Evolutionary conservation across 2,888 invertebrate species (phyloP), one percentile per base, ranked within the genome.

Genomic region (Drosophila eohydei): DNA sequence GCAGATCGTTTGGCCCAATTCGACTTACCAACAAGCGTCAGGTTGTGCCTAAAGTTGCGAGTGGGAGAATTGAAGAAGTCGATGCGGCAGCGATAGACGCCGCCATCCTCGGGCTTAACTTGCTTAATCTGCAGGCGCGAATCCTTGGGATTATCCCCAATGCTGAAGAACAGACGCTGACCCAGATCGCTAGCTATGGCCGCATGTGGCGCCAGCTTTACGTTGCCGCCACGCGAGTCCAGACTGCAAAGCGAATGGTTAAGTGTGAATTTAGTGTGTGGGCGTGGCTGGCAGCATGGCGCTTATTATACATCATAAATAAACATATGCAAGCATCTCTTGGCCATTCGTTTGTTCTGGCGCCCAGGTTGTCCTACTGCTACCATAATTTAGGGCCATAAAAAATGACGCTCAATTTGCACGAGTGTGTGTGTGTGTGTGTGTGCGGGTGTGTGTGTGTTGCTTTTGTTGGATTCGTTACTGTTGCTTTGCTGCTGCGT

Each of bases 1-100:
- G 1, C n/a, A n/a, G 46, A 9, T 46, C 28, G 7, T 8, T 51
- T 11, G 1, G 28, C 1, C 21, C 9, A n/a, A n/a, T 34, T 14
- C 6, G 3, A 94, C 96, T 95, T 93, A 98, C 98, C 97, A 90
- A 98, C 96, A 91, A 98, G 95, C 83, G 97, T 97, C 83, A 98
- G 94, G 92, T 97, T 97, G 90, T 97, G 96, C 90, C 95, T 95
- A 90, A 96, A 97, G 93, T 98, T 98, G 88, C 96, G 95, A 0
- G 98, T 98, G 0, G 97, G 97, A 0, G 97, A 96, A 92, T 97
- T 96, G 71, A 96, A 95, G 91, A 97, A 98, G 93, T 98, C 98
- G 78, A 98, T 96, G 81, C 98, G 94, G 92, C 98, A 98, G 65
- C 98, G 94, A 92, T 97, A 98, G 44, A 97, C 93, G 4, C 97